Evolutionary conservation across 2,888 invertebrate species (phyloP).

Genomic region (Campoletis raptor): DNA sequence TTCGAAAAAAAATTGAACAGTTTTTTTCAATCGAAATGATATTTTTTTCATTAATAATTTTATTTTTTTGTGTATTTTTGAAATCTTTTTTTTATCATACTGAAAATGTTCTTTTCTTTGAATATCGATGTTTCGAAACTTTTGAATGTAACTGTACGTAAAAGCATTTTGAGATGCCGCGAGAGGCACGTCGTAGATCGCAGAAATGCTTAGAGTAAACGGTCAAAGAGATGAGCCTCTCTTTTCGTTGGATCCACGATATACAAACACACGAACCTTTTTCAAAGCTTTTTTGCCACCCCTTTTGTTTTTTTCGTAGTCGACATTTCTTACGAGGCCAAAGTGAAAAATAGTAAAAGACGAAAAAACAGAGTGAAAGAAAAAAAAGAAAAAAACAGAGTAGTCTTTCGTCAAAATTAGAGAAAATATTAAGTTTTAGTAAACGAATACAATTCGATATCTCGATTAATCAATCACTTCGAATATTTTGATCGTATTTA

Average conservation of each 20-base stretch:
- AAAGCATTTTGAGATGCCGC: slow-evolving; percentile 22
- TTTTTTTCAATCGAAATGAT: background rate
- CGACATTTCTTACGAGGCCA: slow-evolving; percentile 3
- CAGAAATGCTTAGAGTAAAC: slow-evolving; percentile 36
- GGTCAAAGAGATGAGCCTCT: slow-evolving; percentile 39
- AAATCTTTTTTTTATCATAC: background rate
- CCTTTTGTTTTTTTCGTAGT: background rate
- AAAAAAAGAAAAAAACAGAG: background rate
- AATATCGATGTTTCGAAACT: background rate
- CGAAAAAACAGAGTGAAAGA: background rate
- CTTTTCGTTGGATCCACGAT: slow-evolving; percentile 17
- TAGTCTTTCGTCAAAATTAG: background rate
- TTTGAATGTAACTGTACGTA: background rate
- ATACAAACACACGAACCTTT: slow-evolving; percentile 40
- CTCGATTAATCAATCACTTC: background rate
- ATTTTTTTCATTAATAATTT: background rate
- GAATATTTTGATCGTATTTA: background rate
- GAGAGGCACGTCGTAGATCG: slow-evolving; percentile 35
- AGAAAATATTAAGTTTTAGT: background rate
- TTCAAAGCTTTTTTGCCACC: slow-evolving; percentile 31
- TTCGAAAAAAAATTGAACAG: background rate
- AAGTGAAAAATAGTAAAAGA: background rate
- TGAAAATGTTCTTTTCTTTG: background rate
- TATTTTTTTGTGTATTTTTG: too few species aligned
- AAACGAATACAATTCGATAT: background rate